Evolutionary conservation across 1,140 invertebrate genomes (phyloP).

Genomic region (Caenorhabditis latens): DNA sequence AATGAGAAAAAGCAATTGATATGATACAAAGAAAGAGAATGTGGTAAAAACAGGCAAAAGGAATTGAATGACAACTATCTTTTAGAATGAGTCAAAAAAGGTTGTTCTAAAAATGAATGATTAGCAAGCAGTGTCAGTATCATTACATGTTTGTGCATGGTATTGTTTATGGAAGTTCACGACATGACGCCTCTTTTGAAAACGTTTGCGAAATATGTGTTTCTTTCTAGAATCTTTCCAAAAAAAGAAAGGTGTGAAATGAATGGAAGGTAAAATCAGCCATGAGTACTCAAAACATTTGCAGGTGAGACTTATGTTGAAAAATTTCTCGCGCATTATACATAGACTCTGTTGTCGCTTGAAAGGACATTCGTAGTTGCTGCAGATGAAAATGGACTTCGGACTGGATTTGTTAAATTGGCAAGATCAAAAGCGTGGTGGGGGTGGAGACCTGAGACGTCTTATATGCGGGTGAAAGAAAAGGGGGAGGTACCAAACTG

Average conservation of each 20-base stretch:
- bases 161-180: conserved; percentile 54
- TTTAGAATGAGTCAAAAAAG: conserved; percentile 18
- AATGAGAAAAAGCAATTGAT: neutral
- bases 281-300: neutral
- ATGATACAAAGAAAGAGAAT: neutral
- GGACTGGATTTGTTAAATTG: conserved; percentile 19
- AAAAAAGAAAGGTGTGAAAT: neutral
- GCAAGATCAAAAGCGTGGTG: conserved; percentile 19
- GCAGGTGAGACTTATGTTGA: conserved; percentile 3
- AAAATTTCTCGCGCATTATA: conserved; percentile 28
- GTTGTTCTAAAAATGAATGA: conserved; percentile 36
- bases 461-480: conserved; percentile 27
- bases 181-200: conserved; percentile 3
- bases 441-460: conserved; percentile 18
- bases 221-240: neutral
- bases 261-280: neutral
- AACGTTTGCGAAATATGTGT: neutral
- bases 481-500: neutral
- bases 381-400: conserved; percentile 53
- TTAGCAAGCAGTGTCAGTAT: conserved; percentile 47
- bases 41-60: neutral
- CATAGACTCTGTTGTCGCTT: neutral
- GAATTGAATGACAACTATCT: neutral
- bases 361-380: conserved; percentile 1
- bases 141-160: conserved; percentile 30